Evolutionary conservation across 2,113 vertebrate species (phyloP).

Genomic region (Picathartes gymnocephalus): DNA sequence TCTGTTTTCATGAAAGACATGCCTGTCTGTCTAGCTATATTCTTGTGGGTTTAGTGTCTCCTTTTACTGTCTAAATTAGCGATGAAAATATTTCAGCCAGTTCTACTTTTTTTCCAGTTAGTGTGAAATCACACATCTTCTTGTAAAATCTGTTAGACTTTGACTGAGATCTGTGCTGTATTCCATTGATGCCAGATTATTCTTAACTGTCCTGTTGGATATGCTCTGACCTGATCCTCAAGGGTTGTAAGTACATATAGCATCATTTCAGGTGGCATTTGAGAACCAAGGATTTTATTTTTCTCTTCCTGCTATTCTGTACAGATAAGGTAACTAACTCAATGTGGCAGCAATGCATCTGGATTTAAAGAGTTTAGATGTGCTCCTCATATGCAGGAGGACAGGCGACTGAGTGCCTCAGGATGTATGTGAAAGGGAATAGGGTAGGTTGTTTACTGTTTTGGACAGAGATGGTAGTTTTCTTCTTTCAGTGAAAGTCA

Average conservation of each 20-base stretch:
- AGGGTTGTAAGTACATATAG: fast-evolving
- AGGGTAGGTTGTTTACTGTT: not conserved
- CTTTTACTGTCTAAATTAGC: not conserved
- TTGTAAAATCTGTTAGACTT: not conserved
- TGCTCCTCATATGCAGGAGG: not conserved
- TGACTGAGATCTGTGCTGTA: not conserved
- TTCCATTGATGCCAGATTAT: not conserved
- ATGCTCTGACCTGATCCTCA: not conserved
- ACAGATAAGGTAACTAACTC: not conserved
- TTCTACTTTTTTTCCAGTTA: not conserved
- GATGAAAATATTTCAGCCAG: not conserved
- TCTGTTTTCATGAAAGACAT: not conserved
- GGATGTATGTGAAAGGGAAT: not conserved
- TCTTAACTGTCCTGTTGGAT: not conserved
- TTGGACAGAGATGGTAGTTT: not conserved
- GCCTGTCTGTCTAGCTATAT: not conserved
- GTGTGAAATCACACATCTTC: not conserved
- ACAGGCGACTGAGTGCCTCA: not conserved
- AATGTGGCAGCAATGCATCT: not conserved
- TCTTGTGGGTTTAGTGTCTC: not conserved
- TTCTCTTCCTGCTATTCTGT: not conserved
- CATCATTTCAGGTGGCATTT: not conserved
- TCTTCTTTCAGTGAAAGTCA: not conserved
- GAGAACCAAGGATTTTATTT: not conserved
- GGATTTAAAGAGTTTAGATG: not conserved